These are phyloP conservation scores for Neostethus bicornis DNA, from an alignment of 2,797 vertebrate genomes.

Conservation along the genomic window DNA sequence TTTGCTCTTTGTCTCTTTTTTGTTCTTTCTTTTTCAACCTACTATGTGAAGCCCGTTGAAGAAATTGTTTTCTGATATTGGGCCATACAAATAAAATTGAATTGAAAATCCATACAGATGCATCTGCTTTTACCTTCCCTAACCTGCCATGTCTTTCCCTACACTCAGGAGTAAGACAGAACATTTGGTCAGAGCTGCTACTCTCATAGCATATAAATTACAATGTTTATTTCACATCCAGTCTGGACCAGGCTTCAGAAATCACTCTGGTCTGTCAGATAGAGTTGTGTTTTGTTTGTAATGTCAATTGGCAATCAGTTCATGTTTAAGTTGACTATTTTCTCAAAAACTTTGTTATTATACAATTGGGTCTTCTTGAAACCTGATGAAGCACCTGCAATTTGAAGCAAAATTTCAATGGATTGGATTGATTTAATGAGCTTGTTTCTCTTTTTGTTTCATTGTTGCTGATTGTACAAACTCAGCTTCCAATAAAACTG, in stretches of 20 bases:
- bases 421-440: constrained; percentile 10
- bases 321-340: neutral
- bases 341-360: constrained; percentile 5
- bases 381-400: constrained; percentile 15
- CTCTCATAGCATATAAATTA: constrained; percentile 13
- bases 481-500: too few relatives aligned
- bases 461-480: too few relatives aligned
- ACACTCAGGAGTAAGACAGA: neutral
- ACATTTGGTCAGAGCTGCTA: constrained; percentile 4
- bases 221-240: constrained; percentile 10
- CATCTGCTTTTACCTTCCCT: neutral
- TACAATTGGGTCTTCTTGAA: constrained; percentile 12
- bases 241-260: constrained; percentile 1
- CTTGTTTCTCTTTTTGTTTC: constrained; percentile 12
- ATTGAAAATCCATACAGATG: too few relatives aligned
- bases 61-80: too few relatives aligned
- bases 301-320: constrained; percentile 13
- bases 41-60: too few relatives aligned
- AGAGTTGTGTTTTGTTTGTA: constrained; percentile 18
- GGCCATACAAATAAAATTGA: too few relatives aligned
- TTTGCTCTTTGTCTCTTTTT: too few relatives aligned
- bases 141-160: constrained; percentile 3
- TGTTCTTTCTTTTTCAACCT: too few relatives aligned
- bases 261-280: constrained; percentile 3
- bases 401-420: too few relatives aligned